Percentiles rank a stretch among this genome's conserved stretches.
phyloP scores from a whole-genome alignment of 2,797 vertebrate species.

The Crenichthys baileyi region DNA sequence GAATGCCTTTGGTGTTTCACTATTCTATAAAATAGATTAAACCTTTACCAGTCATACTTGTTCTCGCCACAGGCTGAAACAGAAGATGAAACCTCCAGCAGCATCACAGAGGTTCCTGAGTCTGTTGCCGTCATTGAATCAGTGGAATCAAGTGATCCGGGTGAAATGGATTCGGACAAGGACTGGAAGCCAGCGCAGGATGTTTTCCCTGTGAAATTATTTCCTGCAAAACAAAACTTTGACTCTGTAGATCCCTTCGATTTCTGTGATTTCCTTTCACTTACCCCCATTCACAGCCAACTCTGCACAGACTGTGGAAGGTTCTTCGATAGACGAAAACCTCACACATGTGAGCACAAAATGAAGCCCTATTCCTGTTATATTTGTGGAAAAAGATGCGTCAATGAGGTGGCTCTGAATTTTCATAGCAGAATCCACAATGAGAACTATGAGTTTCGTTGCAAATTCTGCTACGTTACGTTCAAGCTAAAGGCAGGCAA shows the following conservation, averaged over 20 bases:
- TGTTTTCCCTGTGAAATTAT: neutral
- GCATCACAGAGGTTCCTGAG: slow-evolving; percentile 8
- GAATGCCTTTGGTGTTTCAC: neutral
- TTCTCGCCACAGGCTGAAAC: slow-evolving; percentile 10
- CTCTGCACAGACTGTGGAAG: slow-evolving; percentile 60
- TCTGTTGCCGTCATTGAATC: slow-evolving; percentile 1
- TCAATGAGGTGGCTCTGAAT: slow-evolving; percentile 26
- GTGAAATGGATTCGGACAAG: slow-evolving; percentile 25
- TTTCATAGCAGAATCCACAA: slow-evolving; percentile 48
- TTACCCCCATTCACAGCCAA: slow-evolving; percentile 13
- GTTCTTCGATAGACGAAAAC: slow-evolving; percentile 25
- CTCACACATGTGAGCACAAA: slow-evolving; percentile 57
- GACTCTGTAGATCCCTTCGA: neutral
- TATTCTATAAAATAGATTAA: neutral
- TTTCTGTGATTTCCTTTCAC: neutral
- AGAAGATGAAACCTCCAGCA: slow-evolving; percentile 1
- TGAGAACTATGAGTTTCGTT: slow-evolving; percentile 50
- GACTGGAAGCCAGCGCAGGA: slow-evolving; percentile 21
- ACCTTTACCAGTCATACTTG: neutral
- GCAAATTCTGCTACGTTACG: slow-evolving; percentile 57
- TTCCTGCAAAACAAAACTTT: neutral
- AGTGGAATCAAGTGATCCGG: slow-evolving; percentile 4
- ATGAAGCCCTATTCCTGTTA: slow-evolving; percentile 52
- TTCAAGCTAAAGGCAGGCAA: slow-evolving; percentile 63
- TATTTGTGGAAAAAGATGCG: slow-evolving; percentile 58